phyloP scores from a whole-genome alignment of 1,140 invertebrate species.

The Contarinia nasturtii region DNA sequence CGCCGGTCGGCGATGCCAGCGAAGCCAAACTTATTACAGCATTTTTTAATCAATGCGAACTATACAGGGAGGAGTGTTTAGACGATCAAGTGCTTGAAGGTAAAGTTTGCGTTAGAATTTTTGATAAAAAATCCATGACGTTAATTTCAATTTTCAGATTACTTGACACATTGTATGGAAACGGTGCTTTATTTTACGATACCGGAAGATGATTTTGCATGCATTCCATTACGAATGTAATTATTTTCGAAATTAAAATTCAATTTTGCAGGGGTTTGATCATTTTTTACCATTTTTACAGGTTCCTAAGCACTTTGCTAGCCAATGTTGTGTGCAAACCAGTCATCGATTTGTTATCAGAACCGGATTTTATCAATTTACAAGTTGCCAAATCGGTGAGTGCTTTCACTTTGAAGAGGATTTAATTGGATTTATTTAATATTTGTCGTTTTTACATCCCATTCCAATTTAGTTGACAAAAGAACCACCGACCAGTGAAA shows the following conservation, averaged over 20 bases:
- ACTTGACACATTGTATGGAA: conserved; percentile 67
- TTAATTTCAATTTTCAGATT: conserved; percentile 37
- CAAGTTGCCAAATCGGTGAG: conserved; percentile 76
- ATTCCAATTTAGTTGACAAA: conserved; percentile 28
- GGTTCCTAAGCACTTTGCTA: conserved; percentile 58
- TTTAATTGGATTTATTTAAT: not conserved
- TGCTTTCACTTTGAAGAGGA: not conserved
- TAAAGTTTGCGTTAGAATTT: not conserved
- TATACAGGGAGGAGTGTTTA: conserved; percentile 1
- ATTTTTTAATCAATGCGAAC: conserved; percentile 3
- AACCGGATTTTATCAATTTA: conserved; percentile 91
- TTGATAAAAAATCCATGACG: not conserved
- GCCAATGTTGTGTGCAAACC: conserved; percentile 62
- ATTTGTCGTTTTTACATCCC: not conserved
- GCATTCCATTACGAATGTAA: conserved; percentile 48
- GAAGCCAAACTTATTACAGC: conserved; percentile 2
- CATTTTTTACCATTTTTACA: too few species aligned
- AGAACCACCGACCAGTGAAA: conserved; percentile 28
- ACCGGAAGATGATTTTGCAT: conserved; percentile 71
- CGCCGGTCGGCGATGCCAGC: not conserved
- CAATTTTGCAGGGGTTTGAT: not conserved
- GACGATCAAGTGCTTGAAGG: conserved; percentile 2
- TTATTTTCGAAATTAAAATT: not conserved
- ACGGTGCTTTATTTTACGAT: conserved; percentile 66
- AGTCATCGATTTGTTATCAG: conserved; percentile 60